Base-by-base conservation (phyloP, 2,888 invertebrate species). In the Drosophila sordidula region DNA sequence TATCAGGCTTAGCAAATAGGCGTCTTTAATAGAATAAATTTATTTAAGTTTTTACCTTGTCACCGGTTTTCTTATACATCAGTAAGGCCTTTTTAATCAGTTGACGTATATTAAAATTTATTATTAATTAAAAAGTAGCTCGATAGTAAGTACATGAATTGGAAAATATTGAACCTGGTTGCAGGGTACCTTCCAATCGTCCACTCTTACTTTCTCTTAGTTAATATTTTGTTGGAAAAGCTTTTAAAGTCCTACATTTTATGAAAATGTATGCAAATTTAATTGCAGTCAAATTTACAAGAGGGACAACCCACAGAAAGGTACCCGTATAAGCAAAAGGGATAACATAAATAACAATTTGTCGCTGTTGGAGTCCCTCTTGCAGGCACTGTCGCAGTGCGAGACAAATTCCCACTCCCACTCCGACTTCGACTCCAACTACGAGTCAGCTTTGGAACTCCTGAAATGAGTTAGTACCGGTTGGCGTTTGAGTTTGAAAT, bases 231-330 rank as follows among this genome's bases (percentile, higher is more conserved):
- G 12, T 14, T 34, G 36, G 16, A 16, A 63, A 75, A 45, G 78
- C 75, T 75, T 68, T 78, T 68, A 74, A 63, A 64, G 54, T 61
- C 50, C 25, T 58, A 74, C 63, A 74, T 72, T 71, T 85, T 89
- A 81, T 85, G 86, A 73, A 85, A 85, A 89, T 89, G 76, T 79
- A 85, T 85, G 85, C 79, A 85, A 89, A 85, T 89, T 87, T 89
- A 85, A 85, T 85, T 85, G 89, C 85, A 87, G 79, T 71, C 66
- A 70, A 89, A 85, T 85, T 87, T 85, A 75, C 75, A 68, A 80
- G 65, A 68, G 64, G 52, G 56, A 73, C 67, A 59, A 44, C 49
- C 59, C 52, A 58, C 54, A 42, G 44, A 64, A 76, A 62, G 80
- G 68, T 75, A 44, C 22, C 32, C 61, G 8, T 42, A 54, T 45